Base-by-base conservation (phyloP, 2,797 vertebrate genomes). In the Lacerta bilineata region DNA sequence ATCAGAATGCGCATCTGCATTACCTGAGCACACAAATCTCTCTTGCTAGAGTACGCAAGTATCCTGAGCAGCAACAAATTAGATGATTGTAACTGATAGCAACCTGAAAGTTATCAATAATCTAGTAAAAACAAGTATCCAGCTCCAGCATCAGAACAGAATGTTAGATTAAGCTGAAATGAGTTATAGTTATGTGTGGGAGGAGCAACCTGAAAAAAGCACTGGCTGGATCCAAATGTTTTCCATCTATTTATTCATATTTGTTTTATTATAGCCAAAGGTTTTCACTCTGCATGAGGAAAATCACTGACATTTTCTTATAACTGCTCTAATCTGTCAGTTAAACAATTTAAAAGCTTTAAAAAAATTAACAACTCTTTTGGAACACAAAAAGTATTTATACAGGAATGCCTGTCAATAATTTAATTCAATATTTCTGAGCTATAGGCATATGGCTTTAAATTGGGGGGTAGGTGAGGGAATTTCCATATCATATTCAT, bases 361-460 rank as follows among this genome's bases (percentile, higher is more conserved):
- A 0, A 95, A 88, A 89, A 64, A 93, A 92, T 95, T 87, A 95
- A 90, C 93, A 96, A 94, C 92, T 94, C 91, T 91, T 95, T 95
- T 76, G 89, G 91, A 95, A 95, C 84, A 92, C 81, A 93, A 90
- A 94, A 95, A 93, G 88, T 89, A 92, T 96, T 96, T 95, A 96
- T 94, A 91, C 95, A 92, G 89, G 94, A 95, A 94, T 89, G 95
- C 90, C 92, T 96, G 94, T 95, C 95, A 96, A 96, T 95, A 96
- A 95, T 94, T 94, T 96, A 95, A 96, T 96, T 95, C 95, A 96
- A 94, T 96, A 96, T 96, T 97, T 96, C 93, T 86, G 94, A 97
- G 93, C 87, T 88, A 93, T 90, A 96, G 94, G 95, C 96, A 97
- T 92, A 90, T 95, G 95, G 93, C 94, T 94, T 94, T 95, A 92